These are phyloP conservation scores for Semotilus atromaculatus DNA, from an alignment of 2,797 vertebrate species.

Conservation along the genomic window DNA sequence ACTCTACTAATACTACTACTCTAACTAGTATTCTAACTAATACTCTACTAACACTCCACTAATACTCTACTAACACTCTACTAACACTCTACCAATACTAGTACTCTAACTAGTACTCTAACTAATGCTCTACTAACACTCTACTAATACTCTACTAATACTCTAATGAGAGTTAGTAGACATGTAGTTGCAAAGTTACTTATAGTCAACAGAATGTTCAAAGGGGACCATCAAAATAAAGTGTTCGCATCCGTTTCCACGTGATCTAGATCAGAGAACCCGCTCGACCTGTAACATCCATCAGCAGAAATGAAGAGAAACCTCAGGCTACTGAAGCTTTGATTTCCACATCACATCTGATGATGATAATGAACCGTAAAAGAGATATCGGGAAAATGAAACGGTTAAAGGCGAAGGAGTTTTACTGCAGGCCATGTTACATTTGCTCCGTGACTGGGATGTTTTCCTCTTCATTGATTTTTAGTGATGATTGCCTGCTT, in stretches of 20 bases:
- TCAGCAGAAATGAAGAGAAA: slow-evolving; percentile 78
- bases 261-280: slow-evolving; percentile 77
- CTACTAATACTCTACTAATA: no score
- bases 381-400: slow-evolving; percentile 93
- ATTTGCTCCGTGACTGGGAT: slow-evolving; percentile 82
- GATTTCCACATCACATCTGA: slow-evolving; percentile 86
- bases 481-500: slow-evolving; percentile 89
- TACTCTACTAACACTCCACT: no score
- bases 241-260: not conserved
- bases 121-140: no score
- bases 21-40: no score
- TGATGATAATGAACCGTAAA: slow-evolving; percentile 78
- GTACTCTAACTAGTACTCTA: no score
- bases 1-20: no score
- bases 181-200: no score
- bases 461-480: slow-evolving; percentile 86
- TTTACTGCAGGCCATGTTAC: slow-evolving; percentile 85
- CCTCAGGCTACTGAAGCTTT: slow-evolving; percentile 80
- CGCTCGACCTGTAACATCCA: slow-evolving; percentile 78
- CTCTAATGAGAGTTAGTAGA: no score
- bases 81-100: no score
- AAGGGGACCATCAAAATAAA: no score
- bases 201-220: no score
- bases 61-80: no score
- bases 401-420: slow-evolving; percentile 78